Conservation (phyloP, 1,140 invertebrate species). For the Nautilus pompilius region DNA sequence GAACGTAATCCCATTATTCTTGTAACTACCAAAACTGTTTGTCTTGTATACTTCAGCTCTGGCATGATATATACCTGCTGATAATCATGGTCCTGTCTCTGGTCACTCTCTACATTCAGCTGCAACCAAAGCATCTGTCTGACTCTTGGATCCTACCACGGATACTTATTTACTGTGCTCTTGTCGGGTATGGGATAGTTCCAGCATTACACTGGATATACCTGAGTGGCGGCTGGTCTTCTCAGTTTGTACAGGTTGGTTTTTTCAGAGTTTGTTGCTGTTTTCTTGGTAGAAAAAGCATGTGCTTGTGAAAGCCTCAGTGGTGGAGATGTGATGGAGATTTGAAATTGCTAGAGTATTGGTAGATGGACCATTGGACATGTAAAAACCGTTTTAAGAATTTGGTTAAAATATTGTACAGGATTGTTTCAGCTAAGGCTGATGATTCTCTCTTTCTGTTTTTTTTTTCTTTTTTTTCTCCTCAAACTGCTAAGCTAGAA, state of each 20-base stretch:
- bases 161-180: conserved; percentile 77
- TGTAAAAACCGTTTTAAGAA: too few relatives aligned
- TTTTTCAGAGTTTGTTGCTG: background rate
- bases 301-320: background rate
- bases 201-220: conserved; percentile 89
- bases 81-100: conserved; percentile 61
- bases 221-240: conserved; percentile 81
- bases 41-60: too few relatives aligned
- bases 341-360: background rate
- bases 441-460: too few relatives aligned
- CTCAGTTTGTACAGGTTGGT: conserved; percentile 75
- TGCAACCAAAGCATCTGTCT: conserved; percentile 59
- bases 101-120: conserved; percentile 58
- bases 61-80: conserved; percentile 77
- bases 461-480: too few relatives aligned
- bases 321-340: background rate
- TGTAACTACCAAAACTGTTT: too few relatives aligned
- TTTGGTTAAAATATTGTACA: too few relatives aligned
- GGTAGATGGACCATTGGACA: background rate
- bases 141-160: conserved; percentile 48
- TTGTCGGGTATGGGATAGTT: conserved; percentile 85
- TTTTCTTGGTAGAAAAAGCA: background rate
- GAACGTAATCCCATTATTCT: too few relatives aligned
- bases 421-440: too few relatives aligned
- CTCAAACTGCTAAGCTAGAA: too few relatives aligned